A percentile compares a stretch with the other conserved stretches of the same genome.
Conservation (phyloP, 2,888 invertebrate genomes). For the Apoda limacodes region DNA sequence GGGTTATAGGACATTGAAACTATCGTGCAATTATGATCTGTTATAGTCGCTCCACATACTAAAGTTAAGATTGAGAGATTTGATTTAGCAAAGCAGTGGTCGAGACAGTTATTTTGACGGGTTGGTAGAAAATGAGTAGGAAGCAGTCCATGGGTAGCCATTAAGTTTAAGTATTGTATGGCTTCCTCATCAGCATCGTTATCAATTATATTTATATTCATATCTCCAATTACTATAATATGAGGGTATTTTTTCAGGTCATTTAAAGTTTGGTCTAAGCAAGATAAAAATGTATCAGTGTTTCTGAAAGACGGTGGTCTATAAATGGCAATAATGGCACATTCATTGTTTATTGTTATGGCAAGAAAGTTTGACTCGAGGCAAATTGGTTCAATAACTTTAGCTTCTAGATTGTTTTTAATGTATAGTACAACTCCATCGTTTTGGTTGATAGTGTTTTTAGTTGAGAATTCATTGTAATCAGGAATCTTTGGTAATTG, state of each 20-base stretch:
- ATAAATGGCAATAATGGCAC: conserved; percentile 6
- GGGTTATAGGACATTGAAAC: too few species aligned
- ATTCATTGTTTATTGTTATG: too few species aligned
- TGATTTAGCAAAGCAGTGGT: conserved; percentile 7
- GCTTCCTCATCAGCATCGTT: not conserved
- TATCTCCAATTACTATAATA: conserved; percentile 6
- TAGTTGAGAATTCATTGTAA: too few species aligned
- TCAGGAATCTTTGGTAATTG: too few species aligned
- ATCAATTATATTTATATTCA: conserved; percentile 7
- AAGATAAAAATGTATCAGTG: conserved; percentile 2
- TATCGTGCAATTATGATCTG: conserved; percentile 8
- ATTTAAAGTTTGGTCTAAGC: conserved; percentile 1
- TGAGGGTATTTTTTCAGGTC: not conserved
- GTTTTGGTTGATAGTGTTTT: too few species aligned
- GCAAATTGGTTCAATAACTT: too few species aligned
- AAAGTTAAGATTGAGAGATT: not conserved
- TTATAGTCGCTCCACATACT: conserved; percentile 8
- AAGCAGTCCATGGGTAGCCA: conserved; percentile 6
- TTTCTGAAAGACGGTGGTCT: conserved; percentile 6
- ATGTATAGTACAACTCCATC: too few species aligned
- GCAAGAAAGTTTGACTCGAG: too few species aligned
- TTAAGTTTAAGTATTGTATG: conserved; percentile 6
- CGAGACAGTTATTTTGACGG: conserved; percentile 7
- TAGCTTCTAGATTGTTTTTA: too few species aligned
- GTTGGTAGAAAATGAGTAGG: conserved; percentile 8